Conservation (phyloP, 2,113 vertebrate species). For the Cephalopterus ornatus region DNA sequence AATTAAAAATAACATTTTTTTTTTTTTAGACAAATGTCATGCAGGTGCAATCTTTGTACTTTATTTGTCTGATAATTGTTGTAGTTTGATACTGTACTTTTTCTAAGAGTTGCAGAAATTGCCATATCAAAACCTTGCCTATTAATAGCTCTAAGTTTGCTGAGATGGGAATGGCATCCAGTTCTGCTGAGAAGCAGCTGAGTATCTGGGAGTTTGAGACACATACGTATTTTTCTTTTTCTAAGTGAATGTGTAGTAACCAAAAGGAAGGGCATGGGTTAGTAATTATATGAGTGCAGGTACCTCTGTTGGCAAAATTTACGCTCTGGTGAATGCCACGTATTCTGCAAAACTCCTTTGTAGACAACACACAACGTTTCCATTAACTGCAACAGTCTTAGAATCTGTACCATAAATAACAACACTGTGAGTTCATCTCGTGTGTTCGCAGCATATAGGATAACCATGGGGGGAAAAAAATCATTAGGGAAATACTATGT, state of each 20-base stretch:
- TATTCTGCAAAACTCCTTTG: neutral
- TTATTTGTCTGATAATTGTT: neutral
- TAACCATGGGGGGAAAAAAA: neutral
- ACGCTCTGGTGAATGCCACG: neutral
- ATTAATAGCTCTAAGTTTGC: constrained; percentile 12
- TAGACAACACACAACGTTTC: neutral
- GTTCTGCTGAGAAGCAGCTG: neutral
- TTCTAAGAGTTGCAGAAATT: neutral
- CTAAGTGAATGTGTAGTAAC: neutral
- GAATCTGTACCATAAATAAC: constrained; percentile 20
- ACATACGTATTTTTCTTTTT: neutral
- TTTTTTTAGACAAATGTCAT: neutral
- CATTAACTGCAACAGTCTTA: neutral
- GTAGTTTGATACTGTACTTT: neutral
- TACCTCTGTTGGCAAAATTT: neutral
- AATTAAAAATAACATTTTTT: neutral
- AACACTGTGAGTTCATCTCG: neutral
- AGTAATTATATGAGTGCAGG: neutral
- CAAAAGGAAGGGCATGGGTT: neutral
- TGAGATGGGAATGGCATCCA: neutral
- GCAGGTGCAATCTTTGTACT: neutral
- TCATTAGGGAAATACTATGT: neutral
- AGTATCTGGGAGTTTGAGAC: neutral
- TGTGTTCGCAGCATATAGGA: neutral
- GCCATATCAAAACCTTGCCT: neutral